phyloP scores from a whole-genome alignment of 2,888 invertebrate species.

The Ceratothoa steindachneri region DNA sequence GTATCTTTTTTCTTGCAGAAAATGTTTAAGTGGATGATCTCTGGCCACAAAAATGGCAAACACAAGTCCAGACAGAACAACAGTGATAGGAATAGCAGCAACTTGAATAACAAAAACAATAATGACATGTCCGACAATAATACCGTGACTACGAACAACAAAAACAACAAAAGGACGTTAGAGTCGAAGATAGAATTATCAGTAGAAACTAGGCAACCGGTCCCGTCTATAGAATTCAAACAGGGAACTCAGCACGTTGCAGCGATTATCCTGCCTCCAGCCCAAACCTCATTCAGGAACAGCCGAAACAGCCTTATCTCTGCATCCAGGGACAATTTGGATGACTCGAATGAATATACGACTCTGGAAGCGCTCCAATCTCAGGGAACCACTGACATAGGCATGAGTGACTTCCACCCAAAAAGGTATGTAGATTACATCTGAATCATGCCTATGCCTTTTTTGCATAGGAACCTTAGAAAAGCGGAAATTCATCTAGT shows the following conservation, averaged over 20 bases:
- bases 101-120: background rate
- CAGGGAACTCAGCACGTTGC: background rate
- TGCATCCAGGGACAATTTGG: slow-evolving; percentile 1
- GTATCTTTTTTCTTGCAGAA: background rate
- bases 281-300: background rate
- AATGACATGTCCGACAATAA: background rate
- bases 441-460: no score
- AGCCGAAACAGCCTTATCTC: background rate
- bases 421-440: no score
- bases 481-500: no score
- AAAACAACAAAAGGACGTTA: background rate
- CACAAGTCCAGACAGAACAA: background rate
- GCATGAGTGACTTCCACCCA: no score
- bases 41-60: background rate
- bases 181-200: background rate
- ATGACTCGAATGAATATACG: background rate
- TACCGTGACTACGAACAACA: background rate
- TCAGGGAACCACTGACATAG: no score
- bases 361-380: background rate
- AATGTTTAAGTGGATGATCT: slow-evolving; percentile 4
- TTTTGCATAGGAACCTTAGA: no score
- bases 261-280: background rate
- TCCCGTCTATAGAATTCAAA: background rate
- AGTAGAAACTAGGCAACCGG: background rate
- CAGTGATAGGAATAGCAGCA: background rate